phyloP scores from a whole-genome alignment of 2,797 vertebrate species.

The Dromococcyx pavoninus region DNA sequence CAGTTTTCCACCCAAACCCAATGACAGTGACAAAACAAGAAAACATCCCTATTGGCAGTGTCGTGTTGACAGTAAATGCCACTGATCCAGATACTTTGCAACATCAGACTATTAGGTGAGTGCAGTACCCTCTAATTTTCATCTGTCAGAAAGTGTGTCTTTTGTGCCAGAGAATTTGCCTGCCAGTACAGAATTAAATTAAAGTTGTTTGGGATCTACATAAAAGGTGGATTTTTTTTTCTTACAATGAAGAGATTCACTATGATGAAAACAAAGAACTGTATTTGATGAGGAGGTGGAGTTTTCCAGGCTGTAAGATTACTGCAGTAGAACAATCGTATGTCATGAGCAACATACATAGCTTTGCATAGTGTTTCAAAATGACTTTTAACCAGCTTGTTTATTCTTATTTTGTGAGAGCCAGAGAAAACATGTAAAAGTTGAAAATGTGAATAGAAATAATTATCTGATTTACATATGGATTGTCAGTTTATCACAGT shows the following conservation, averaged over 20 bases:
- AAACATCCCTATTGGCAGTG: slow-evolving; percentile 87
- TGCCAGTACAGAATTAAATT: neutral
- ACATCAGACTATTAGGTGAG: slow-evolving; percentile 91
- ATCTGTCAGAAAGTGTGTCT: neutral
- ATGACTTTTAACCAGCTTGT: neutral
- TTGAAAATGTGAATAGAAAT: neutral
- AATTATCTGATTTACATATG: neutral
- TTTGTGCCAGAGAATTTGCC: neutral
- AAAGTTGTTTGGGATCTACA: neutral
- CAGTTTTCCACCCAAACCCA: slow-evolving; percentile 92
- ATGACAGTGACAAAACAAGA: slow-evolving; percentile 87
- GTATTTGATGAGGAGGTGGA: neutral
- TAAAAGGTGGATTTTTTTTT: neutral
- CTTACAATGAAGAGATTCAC: neutral
- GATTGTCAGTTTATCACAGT: neutral
- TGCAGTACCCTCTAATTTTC: neutral
- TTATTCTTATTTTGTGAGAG: neutral
- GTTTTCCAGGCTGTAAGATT: neutral
- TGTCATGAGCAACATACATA: neutral
- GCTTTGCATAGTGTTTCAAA: neutral
- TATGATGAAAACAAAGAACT: neutral
- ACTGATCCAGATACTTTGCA: slow-evolving; percentile 93
- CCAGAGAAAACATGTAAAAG: neutral
- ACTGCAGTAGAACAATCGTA: neutral
- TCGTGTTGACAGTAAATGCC: slow-evolving; percentile 88